Evolutionary conservation across 1,140 invertebrate genomes (phyloP).

Genomic region (Drosophila ohnishii): DNA sequence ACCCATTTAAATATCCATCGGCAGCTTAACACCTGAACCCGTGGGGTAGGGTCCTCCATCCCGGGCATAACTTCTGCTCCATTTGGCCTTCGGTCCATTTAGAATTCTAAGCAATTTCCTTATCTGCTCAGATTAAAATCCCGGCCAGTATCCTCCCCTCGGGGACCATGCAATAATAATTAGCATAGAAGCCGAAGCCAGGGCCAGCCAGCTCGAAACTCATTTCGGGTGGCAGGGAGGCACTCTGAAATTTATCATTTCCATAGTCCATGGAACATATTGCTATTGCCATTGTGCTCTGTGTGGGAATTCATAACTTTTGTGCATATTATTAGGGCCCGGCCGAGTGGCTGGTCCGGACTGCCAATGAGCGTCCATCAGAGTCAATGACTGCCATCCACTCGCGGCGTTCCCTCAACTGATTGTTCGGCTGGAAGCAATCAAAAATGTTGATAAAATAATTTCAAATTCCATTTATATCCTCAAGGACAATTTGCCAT

Average conservation of each 20-base stretch:
- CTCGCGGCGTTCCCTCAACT: constrained; percentile 17
- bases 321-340: constrained; percentile 70
- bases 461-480: constrained; percentile 81
- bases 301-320: constrained; percentile 75
- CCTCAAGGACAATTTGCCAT: constrained; percentile 81
- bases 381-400: constrained; percentile 46
- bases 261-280: constrained; percentile 63
- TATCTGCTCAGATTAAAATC: constrained; percentile 75
- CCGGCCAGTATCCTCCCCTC: constrained; percentile 41
- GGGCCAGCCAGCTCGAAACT: constrained; percentile 34
- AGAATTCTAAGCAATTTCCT: constrained; percentile 77
- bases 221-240: constrained; percentile 7
- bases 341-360: constrained; percentile 30
- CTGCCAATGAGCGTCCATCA: constrained; percentile 63
- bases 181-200: constrained; percentile 50
- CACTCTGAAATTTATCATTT: constrained; percentile 69
- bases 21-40: constrained; percentile 67
- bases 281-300: constrained; percentile 38
- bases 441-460: constrained; percentile 82
- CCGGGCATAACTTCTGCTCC: constrained; percentile 66
- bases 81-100: constrained; percentile 64
- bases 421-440: constrained; percentile 79
- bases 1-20: constrained; percentile 66
- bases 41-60: neutral
- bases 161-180: constrained; percentile 69